Conservation (phyloP, 2,113 vertebrate genomes). For the Labeo catla region DNA sequence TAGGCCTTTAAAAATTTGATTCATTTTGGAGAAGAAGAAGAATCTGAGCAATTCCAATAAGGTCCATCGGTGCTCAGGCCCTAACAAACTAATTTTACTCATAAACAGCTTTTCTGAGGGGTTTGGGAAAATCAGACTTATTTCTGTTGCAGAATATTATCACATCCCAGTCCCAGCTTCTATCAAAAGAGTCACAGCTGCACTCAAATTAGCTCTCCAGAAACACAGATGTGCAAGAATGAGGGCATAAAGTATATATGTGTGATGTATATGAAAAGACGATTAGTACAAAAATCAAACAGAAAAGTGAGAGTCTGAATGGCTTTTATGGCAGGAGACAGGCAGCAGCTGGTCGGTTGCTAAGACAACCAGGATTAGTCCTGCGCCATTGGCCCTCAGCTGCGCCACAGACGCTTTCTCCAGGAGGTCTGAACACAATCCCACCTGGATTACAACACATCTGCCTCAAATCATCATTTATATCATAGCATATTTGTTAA, state of each 20-base stretch:
- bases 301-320: background rate
- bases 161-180: background rate
- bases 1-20: no score
- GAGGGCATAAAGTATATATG: background rate
- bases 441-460: background rate
- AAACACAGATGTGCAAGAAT: background rate
- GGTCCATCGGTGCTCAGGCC: no score
- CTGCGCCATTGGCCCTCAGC: constrained; percentile 42
- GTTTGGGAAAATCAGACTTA: background rate
- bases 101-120: background rate
- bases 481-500: background rate
- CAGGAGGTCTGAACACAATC: background rate
- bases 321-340: constrained; percentile 5
- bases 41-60: no score
- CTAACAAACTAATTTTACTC: no score
- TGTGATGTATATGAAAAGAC: constrained; percentile 26
- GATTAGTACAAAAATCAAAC: constrained; percentile 17
- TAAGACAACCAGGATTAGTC: constrained; percentile 56
- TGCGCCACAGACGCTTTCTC: background rate
- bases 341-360: constrained; percentile 51
- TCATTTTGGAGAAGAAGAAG: no score
- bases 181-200: background rate
- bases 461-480: background rate
- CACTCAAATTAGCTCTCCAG: background rate
- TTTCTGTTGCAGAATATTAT: background rate